These are phyloP conservation scores for Torymus texanus DNA, from an alignment of 2,888 invertebrate genomes.

Conservation along the genomic window DNA sequence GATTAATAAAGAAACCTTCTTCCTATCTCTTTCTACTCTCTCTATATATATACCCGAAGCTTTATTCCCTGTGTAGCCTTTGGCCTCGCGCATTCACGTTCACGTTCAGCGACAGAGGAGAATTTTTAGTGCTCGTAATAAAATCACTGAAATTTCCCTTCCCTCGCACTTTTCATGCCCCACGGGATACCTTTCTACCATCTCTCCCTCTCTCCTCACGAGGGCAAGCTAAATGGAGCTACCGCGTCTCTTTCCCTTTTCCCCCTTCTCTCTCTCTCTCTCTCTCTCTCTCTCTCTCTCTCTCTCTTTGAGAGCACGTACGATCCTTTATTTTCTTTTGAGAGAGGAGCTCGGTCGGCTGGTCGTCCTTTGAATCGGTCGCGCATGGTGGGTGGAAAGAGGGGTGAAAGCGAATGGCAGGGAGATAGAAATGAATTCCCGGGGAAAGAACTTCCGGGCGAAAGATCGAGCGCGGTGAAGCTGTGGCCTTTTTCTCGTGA, in stretches of 20 bases:
- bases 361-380: no score
- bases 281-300: neutral
- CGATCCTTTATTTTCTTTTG: slow-evolving; percentile 12
- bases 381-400: no score
- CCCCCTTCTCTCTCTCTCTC: slow-evolving; percentile 15
- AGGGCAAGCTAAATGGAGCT: slow-evolving; percentile 14
- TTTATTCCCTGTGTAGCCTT: neutral
- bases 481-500: no score
- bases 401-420: no score
- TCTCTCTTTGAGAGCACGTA: no score
- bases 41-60: no score
- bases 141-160: slow-evolving; percentile 36
- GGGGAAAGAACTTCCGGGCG: no score
- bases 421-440: no score
- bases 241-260: no score
- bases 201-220: neutral
- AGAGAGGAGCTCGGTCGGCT: neutral
- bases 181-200: slow-evolving; percentile 1
- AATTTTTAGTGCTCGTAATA: slow-evolving; percentile 25
- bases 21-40: neutral
- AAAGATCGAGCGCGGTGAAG: no score
- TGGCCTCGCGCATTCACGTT: neutral
- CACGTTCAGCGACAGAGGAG: neutral
- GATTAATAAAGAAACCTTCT: no score
- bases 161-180: neutral